Base-by-base conservation (phyloP, 2,888 invertebrate genomes). In the Drosophila greeni region DNA sequence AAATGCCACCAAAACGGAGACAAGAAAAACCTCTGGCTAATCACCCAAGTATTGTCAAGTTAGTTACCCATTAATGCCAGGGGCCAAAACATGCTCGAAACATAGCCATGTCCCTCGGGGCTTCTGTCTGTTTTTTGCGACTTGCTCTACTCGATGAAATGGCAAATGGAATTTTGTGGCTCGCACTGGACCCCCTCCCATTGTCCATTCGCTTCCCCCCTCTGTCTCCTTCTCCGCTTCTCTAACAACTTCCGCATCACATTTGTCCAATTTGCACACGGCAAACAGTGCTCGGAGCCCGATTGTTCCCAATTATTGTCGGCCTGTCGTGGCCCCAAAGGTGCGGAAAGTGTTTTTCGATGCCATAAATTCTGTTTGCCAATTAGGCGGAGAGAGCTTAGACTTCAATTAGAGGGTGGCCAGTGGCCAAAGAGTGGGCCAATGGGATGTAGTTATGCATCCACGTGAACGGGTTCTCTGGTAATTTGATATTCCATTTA, bases 221-320 rank as follows among this genome's bases (percentile, higher is more conserved):
- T 33, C 20, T 62, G 23, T 23, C 47, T 20, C 31, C 33, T 16
- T 53, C 33, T 37, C 34, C 57, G 42, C 49, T 45, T 59, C 47
- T 66, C 66, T 75, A 84, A 79, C 84, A 76, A 79, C 80, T 79
- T 79, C 79, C 79, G 84, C 83, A 82, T 80, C 81, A 76, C 75
- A 76, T 76, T 76, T 80, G 77, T 53, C 70, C 82, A 78, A 83
- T 83, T 78, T 78, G 82, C 82, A 67, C 31, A 69, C 20, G 70
- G 24, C 36, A 40, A 62, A 37, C 67, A 54, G 42, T 68, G 43
- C 61, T 71, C 67, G 56, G 62, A 66, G 84, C 74, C 82, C 80
- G 80, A 84, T 79, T 80, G 80, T 81, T 60, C 74, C 81, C 84
- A 81, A 81, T 81, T 85, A 85, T 79, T 82, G 82, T 72, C 70